Percentiles rank a stretch among this genome's conserved stretches.
Evolutionary conservation across 2,113 vertebrate genomes (phyloP).

Genomic region (Forbesichthys agassizii): DNA sequence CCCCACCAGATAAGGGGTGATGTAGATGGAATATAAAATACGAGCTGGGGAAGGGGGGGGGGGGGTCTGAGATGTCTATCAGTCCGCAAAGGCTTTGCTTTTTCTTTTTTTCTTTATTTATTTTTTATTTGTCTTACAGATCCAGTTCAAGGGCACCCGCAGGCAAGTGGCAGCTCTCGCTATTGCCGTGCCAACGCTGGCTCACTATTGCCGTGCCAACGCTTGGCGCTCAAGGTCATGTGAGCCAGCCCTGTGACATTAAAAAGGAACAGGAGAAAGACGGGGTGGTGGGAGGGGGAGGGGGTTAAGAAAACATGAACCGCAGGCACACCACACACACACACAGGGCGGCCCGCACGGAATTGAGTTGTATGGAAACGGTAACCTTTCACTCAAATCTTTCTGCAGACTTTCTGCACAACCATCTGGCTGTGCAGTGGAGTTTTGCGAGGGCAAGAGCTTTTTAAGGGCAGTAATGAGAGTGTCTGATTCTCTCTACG

Average conservation of each 20-base stretch:
- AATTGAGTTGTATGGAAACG: conserved; percentile 49
- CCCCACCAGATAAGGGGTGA: conserved; percentile 90
- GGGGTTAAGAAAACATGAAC: conserved; percentile 54
- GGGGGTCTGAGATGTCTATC: conserved; percentile 95
- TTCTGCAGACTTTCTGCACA: conserved; percentile 36
- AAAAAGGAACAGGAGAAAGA: conserved; percentile 79
- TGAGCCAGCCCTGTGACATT: conserved; percentile 96
- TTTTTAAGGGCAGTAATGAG: conserved; percentile 69
- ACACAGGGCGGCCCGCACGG: conserved; percentile 3
- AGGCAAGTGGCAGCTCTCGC: conserved; percentile 92
- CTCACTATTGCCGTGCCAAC: conserved; percentile 86
- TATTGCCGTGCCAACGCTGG: conserved; percentile 84
- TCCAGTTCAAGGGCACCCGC: conserved; percentile 98
- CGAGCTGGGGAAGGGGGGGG: conserved; percentile 22
- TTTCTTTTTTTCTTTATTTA: conserved; percentile 27
- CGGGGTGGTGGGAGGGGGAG: conserved; percentile 15
- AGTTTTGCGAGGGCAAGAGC: conserved; percentile 54
- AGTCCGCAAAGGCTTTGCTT: conserved; percentile 88
- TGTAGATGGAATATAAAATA: conserved; percentile 85
- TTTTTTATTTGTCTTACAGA: conserved; percentile 92
- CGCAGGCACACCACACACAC: conserved; percentile 38
- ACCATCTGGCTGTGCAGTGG: conserved; percentile 39
- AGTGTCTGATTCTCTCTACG: conserved; percentile 60
- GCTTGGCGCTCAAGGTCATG: conserved; percentile 94
- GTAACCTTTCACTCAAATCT: conserved; percentile 56